phyloP scores from a whole-genome alignment of 2,113 vertebrate species.

The Dipodomys merriami region DNA sequence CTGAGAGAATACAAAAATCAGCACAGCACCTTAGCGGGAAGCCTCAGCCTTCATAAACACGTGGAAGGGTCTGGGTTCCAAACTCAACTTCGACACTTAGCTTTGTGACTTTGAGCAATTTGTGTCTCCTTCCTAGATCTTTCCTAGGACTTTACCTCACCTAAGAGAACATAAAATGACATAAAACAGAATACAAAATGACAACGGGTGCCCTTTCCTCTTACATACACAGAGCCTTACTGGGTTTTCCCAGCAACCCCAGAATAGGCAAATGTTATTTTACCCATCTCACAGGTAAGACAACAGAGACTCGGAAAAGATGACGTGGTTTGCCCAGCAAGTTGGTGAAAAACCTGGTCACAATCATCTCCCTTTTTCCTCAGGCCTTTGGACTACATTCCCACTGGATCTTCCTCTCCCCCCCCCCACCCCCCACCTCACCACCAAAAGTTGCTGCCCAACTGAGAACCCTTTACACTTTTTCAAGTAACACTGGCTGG shows the following conservation, averaged over 20 bases:
- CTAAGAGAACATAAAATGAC: not conserved
- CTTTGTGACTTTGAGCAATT: not conserved
- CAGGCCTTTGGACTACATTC: not conserved
- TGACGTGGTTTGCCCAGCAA: not conserved
- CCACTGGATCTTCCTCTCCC: not conserved
- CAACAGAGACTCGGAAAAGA: not conserved
- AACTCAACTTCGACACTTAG: not conserved
- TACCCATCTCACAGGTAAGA: not conserved
- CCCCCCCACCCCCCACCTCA: too few species aligned
- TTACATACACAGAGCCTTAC: not conserved
- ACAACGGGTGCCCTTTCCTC: not conserved
- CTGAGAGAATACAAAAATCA: too few species aligned
- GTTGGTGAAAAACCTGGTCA: not conserved
- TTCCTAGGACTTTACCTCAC: not conserved
- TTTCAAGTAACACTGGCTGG: too few species aligned
- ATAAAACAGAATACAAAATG: not conserved
- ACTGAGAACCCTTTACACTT: not conserved
- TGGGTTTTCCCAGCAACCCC: not conserved
- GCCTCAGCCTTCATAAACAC: too few species aligned
- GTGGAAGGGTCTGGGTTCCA: not conserved
- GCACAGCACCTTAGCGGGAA: not conserved
- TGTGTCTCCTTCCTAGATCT: not conserved
- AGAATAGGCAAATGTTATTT: not conserved
- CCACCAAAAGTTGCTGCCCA: too few species aligned
- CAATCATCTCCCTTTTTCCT: not conserved